Evolutionary conservation across 2,888 invertebrate genomes (phyloP).

Genomic region (Rhimphoctona megacephalus): DNA sequence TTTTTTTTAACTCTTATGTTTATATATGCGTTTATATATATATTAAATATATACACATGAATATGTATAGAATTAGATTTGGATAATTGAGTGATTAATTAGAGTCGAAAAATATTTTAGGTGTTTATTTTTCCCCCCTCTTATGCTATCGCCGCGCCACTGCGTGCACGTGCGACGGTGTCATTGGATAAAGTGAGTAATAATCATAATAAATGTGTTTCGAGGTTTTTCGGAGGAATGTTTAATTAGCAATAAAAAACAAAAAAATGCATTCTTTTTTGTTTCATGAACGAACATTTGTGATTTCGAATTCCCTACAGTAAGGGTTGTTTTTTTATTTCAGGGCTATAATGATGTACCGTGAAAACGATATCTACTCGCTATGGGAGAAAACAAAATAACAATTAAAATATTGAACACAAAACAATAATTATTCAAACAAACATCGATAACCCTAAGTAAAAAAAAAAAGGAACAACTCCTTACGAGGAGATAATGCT

Average conservation of each 20-base stretch:
- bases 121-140: constrained; percentile 68
- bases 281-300: constrained; percentile 12
- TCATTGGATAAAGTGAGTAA: constrained; percentile 52
- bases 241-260: background rate
- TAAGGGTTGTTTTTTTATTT: background rate
- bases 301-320: background rate
- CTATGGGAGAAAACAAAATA: constrained; percentile 22
- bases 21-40: constrained; percentile 5
- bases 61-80: constrained; percentile 20
- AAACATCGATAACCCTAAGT: constrained; percentile 49
- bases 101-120: constrained; percentile 34
- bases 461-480: constrained; percentile 28
- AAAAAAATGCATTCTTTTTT: constrained; percentile 20
- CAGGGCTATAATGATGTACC: background rate
- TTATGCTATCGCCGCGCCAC: constrained; percentile 82
- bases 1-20: constrained; percentile 55
- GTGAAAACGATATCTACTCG: constrained; percentile 46
- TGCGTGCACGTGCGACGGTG: constrained; percentile 79
- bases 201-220: constrained; percentile 28
- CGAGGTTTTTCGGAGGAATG: background rate
- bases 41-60: constrained; percentile 21
- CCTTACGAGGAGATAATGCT: constrained; percentile 56
- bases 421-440: constrained; percentile 41
- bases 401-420: constrained; percentile 11
- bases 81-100: constrained; percentile 30